These are phyloP conservation scores for Scylla paramamosain DNA, from an alignment of 1,140 invertebrate genomes.

Conservation along the genomic window DNA sequence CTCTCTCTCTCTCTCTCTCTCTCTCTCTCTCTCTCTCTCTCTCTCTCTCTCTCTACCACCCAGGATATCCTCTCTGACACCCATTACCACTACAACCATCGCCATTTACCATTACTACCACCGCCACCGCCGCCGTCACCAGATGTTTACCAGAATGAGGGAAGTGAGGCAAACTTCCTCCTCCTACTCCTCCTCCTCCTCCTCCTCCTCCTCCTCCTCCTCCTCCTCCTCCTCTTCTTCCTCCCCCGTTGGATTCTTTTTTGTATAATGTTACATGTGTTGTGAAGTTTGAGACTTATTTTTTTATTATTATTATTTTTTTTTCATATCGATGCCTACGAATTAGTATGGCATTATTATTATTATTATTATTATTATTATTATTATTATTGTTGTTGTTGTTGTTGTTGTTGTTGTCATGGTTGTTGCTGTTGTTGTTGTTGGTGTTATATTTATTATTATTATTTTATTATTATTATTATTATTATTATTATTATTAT, in stretches of 20 bases:
- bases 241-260: not conserved
- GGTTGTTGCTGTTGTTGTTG: not conserved
- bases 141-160: constrained; percentile 21
- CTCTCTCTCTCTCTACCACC: constrained; percentile 15
- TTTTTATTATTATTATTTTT: not conserved
- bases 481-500: not conserved
- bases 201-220: not conserved
- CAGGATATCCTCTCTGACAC: constrained; percentile 10
- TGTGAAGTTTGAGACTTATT: not conserved
- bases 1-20: not conserved
- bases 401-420: not conserved
- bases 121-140: not conserved
- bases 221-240: not conserved
- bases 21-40: constrained; percentile 58
- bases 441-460: not conserved
- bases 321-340: not conserved
- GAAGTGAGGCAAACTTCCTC: not conserved
- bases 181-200: not conserved
- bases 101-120: not conserved
- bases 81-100: not conserved
- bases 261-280: not conserved
- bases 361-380: constrained; percentile 1
- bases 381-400: not conserved
- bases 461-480: not conserved
- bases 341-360: not conserved